These are phyloP conservation scores for Montipora cactus DNA, from an alignment of 64 coral and sea anemone species.

Conservation along the genomic window DNA sequence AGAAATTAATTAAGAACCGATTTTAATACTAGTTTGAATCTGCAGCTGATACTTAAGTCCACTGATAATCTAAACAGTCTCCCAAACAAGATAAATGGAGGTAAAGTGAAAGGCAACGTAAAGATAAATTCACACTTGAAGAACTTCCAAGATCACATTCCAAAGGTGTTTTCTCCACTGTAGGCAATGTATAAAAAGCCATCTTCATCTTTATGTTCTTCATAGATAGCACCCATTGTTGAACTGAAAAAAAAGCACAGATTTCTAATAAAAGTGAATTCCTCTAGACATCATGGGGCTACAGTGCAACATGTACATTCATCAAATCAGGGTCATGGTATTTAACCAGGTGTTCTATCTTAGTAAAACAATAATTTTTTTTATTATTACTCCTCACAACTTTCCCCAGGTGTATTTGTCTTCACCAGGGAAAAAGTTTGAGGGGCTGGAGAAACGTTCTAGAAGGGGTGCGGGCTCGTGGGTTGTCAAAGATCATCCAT, in stretches of 20 bases:
- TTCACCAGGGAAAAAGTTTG: too few species aligned
- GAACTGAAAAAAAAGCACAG: conserved; percentile 67
- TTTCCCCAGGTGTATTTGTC: too few species aligned
- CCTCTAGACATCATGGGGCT: too few species aligned
- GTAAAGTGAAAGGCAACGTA: not conserved
- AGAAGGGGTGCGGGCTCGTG: too few species aligned
- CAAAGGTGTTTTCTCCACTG: conserved; percentile 99
- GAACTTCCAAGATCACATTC: conserved; percentile 55
- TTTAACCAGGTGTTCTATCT: too few species aligned
- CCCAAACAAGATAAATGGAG: conserved; percentile 36
- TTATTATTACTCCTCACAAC: too few species aligned
- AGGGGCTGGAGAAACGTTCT: too few species aligned
- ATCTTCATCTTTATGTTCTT: conserved; percentile 99
- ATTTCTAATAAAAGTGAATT: not conserved
- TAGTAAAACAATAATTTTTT: too few species aligned
- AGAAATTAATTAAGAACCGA: not conserved
- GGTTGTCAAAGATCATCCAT: too few species aligned
- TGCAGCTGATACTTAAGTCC: not conserved
- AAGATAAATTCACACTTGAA: conserved; percentile 19
- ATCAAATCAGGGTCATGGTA: too few species aligned
- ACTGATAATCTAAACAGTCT: not conserved
- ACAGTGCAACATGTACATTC: too few species aligned
- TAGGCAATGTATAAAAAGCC: conserved; percentile 99
- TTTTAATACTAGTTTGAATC: not conserved
- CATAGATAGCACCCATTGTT: conserved; percentile 99